Conservation (phyloP, 2,888 invertebrate genomes). For the Dicranocentrus wangi region DNA sequence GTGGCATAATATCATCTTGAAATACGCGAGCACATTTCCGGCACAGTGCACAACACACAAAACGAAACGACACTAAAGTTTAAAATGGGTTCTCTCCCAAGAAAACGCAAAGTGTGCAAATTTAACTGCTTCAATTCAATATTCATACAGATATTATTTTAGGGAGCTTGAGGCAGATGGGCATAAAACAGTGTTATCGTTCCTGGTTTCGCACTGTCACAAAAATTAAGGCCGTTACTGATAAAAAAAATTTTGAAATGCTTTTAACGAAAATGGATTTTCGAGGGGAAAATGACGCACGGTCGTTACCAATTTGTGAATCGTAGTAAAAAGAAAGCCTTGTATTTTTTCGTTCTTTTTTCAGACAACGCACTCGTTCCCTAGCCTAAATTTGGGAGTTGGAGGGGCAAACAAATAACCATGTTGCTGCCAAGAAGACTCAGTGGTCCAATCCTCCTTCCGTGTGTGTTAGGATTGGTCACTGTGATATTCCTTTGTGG, state of each 20-base stretch:
- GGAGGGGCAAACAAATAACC: neutral
- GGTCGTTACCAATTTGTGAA: neutral
- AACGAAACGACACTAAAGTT: no score
- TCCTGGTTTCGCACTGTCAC: neutral
- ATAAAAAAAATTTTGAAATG: no score
- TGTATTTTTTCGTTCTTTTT: neutral
- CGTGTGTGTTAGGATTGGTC: constrained; percentile 44
- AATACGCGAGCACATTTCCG: neutral
- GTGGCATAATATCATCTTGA: neutral
- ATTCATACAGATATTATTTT: no score
- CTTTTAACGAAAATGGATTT: neutral
- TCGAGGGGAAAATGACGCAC: constrained; percentile 1
- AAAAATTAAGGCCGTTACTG: constrained; percentile 19
- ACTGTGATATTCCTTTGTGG: constrained; percentile 36
- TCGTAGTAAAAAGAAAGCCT: neutral
- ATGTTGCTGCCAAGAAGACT: constrained; percentile 49
- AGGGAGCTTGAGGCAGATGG: no score
- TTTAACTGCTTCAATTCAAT: no score
- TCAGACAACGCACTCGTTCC: neutral
- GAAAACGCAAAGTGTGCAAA: no score
- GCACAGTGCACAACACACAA: no score
- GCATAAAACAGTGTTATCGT: no score
- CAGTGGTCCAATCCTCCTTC: constrained; percentile 26
- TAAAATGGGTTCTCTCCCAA: no score
- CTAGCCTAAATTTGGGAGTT: neutral